Base-by-base conservation (phyloP, 2,888 invertebrate species). In the Xylota sylvarum region DNA sequence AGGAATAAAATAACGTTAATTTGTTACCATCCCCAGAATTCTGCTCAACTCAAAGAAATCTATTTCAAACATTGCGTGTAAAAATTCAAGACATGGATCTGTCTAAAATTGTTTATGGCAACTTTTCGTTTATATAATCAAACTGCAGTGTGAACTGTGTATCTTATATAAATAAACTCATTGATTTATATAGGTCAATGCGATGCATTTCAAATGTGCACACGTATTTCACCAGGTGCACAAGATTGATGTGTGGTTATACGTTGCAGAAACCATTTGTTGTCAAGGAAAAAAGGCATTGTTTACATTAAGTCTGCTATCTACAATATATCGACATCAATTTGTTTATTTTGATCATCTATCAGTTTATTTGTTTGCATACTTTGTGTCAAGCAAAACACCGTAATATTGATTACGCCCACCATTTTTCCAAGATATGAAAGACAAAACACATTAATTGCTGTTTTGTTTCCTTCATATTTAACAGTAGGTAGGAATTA, bases 111-210 rank as follows among this genome's bases (percentile, higher is more conserved):
- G 7, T 37, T 37, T 10, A 6, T 14, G 14, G 50, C 12, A 48
- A 19, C 9, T 50, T 50, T 50, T 23, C 2, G 5, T 19, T 23
- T 50, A 10, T 48, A 19, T 7, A 40, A 52, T 52, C 23, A 52
- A 52, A 27, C 27, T 23, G 17, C 12, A 19, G 7, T 46, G 23
- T 12, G 3, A 50, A 50, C 19, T 37, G 19, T 37, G 19, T 58
- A 58, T 27, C 27, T 40, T 40, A 40, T n/a, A 60, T 40, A 23
- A 60, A 60, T 40, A 60, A 60, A 60, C 27, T 4, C 7, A 19
- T n/a, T 60, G 14, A 40, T 60, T 43, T 27, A 60, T 27, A 60
- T 43, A 60, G 60, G 40, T 40, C 60, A 60, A 37, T 37, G 37
- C 37, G 37, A 58, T 55, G 12, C 1, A n/a, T 52, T 52, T 52